These are phyloP conservation scores for Gastracanthus pulcherrimus DNA, from an alignment of 2,888 invertebrate genomes.

Conservation along the genomic window DNA sequence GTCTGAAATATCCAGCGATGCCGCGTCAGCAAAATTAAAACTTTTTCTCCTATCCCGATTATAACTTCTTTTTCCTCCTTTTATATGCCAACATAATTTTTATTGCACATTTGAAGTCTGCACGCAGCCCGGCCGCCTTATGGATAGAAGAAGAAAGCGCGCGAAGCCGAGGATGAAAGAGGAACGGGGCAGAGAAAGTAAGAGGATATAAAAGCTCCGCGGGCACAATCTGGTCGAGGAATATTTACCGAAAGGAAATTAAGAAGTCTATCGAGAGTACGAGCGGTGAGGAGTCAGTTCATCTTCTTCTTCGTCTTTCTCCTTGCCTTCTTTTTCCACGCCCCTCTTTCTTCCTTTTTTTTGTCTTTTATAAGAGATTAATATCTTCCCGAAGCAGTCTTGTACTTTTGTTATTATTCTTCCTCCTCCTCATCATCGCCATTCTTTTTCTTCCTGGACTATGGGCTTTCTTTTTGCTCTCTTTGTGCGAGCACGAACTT, in stretches of 20 bases:
- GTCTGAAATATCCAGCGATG: not conserved
- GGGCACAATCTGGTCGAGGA: conserved; percentile 33
- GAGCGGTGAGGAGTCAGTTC: conserved; percentile 13
- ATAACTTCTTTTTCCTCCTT: not conserved
- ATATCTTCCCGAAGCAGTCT: conserved; percentile 50
- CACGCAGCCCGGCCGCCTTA: not conserved
- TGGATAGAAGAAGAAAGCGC: not conserved
- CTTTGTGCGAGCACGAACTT: not conserved
- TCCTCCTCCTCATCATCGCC: conserved; percentile 36
- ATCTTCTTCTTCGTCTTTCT: conserved; percentile 25
- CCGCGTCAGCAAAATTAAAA: conserved; percentile 6
- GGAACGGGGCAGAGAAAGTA: not conserved
- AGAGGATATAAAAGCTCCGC: conserved; percentile 35
- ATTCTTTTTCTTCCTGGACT: conserved; percentile 27
- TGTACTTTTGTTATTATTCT: conserved; percentile 52
- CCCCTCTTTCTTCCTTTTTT: conserved; percentile 48
- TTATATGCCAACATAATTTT: conserved; percentile 23
- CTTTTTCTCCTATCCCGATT: not conserved
- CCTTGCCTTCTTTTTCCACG: conserved; percentile 31
- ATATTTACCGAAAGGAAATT: conserved; percentile 56
- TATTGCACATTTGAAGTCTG: conserved; percentile 24
- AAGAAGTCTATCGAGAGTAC: conserved; percentile 55
- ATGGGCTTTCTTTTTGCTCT: conserved; percentile 16
- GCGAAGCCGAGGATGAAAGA: not conserved
- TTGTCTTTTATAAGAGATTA: conserved; percentile 53